Base-by-base conservation (phyloP, 1,140 invertebrate genomes). In the Bradynema listronoti region DNA sequence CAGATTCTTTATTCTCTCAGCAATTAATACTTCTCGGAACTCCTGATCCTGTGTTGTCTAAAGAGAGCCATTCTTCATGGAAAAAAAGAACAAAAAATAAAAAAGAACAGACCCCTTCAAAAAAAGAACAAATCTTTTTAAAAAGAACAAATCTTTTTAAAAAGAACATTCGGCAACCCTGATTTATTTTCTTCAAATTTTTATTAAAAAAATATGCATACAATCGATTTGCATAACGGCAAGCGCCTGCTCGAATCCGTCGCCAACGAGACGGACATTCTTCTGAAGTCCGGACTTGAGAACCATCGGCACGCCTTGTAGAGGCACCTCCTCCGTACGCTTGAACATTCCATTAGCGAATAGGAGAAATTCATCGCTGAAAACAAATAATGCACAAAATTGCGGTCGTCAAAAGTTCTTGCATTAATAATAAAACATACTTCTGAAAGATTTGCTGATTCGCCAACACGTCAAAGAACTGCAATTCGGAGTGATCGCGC, bases 211-310 rank as follows among this genome's bases (percentile, higher is more conserved):
- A 43, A 30, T 25, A 45, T 30, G 59, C 59, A 16, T 11, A 61
- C 58, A 49, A 46, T 63, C 58, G 4, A 63, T 7, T 2, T 63
- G 61, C n/a, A 63, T 16, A 30, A 63, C 47, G 1, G 61, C 46
- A 25, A 27, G 36, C 27, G 57, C 45, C 1, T 46, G 5, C 22
- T 41, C 2, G 3, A 33, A 19, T 11, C 4, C 45, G 22, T 63
- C 61, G 6, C 61, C 61, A 14, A 63, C 61, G 27, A 63, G 45
- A 19, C 61, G 61, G 14, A 63, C 61, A 29, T 63, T 63, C 46
- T 63, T 63, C 24, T 63, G 61, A 58, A 63, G 63, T 36, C 61
- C 61, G n/a, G 42, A 30, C 30, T 63, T 63, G 16, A 61, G 30
- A 51, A 63, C 47, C 33, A 30, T 58, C 25, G 58, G 61, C 6